Evolutionary conservation across 1,140 invertebrate genomes (phyloP).

Genomic region (Maconellicoccus hirsutus): DNA sequence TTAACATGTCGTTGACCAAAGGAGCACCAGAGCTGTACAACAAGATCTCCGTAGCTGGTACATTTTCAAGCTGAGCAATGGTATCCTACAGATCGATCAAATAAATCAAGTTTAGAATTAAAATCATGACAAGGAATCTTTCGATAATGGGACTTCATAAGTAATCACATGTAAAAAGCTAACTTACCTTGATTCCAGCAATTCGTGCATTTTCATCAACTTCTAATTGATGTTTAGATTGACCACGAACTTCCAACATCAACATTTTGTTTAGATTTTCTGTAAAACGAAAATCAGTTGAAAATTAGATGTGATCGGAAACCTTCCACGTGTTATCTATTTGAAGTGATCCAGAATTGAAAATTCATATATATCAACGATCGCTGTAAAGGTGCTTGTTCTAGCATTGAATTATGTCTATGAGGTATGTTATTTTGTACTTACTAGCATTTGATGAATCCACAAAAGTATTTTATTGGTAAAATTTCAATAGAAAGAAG

Average conservation of each 20-base stretch:
- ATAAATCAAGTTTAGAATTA: conserved; percentile 25
- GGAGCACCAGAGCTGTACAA: conserved; percentile 61
- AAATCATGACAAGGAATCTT: too few relatives aligned
- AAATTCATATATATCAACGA: too few relatives aligned
- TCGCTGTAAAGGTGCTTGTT: too few relatives aligned
- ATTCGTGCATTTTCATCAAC: conserved; percentile 47
- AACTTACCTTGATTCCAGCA: conserved; percentile 47
- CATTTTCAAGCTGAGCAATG: conserved; percentile 43
- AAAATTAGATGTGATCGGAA: too few relatives aligned
- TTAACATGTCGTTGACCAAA: conserved; percentile 54
- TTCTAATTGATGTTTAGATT: conserved; percentile 45
- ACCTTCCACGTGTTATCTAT: not conserved
- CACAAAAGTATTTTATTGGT: too few relatives aligned
- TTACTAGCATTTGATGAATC: too few relatives aligned
- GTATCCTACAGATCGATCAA: conserved; percentile 34
- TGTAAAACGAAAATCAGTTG: not conserved
- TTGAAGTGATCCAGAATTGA: too few relatives aligned
- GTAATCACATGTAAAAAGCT: not conserved
- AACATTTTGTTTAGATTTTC: conserved; percentile 18
- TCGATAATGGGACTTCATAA: too few relatives aligned
- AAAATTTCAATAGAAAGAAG: too few relatives aligned
- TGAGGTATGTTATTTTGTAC: too few relatives aligned
- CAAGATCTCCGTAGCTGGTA: conserved; percentile 47
- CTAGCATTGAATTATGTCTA: too few relatives aligned
- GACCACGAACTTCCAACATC: conserved; percentile 39